Evolutionary conservation across 2,888 invertebrate species (phyloP), one percentile per base, ranked within the genome.

Genomic region (Parasteatoda lunata): DNA sequence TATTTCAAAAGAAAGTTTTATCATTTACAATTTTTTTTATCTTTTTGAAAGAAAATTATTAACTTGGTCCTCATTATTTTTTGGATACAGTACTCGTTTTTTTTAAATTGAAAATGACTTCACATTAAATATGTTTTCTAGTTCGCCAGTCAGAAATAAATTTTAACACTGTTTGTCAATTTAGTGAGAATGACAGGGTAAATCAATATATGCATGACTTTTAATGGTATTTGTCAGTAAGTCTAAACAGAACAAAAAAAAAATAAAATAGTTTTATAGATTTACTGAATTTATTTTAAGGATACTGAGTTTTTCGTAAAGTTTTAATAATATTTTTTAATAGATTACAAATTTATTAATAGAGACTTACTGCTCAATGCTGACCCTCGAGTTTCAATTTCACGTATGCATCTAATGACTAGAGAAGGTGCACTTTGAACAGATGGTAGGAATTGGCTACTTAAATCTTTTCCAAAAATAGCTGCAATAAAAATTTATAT

Each of bases 401-500:
- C 94, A 88, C 93, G 92, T 3, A 93, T 93, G 91, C 94, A 94
- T 89, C 93, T 93, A 77, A 94, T 93, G 51, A 95, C 93, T 70
- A 94, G 92, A 87, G 93, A 91, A 13, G 95, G 95, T 7, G 95
- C 95, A 79, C 93, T 92, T 69, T 93, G 91, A 82, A 93, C 93
- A 66, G 92, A 90, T 9, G 93, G 92, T 90, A 93, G 93, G 91
- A 95, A 94, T 91, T 95, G 94, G 76, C 93, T 92, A 90, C 76
- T 90, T 90, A 48, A 90, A 89, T 89, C 90, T 69, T 81, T 80
- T 13, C 89, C 89, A 77, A 89, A 89, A 54, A 84, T 80, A 52
- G 84, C 88, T 88, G 13, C 4, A 82, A 66, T 47, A 59, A n/a
- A 13, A 51, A 52, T 52, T 15, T 72, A 68, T 54, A 75, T 51